Evolutionary conservation across 2,888 invertebrate species (phyloP), one percentile per base, ranked within the genome.

Genomic region (Paralinhomoeus sp.): DNA sequence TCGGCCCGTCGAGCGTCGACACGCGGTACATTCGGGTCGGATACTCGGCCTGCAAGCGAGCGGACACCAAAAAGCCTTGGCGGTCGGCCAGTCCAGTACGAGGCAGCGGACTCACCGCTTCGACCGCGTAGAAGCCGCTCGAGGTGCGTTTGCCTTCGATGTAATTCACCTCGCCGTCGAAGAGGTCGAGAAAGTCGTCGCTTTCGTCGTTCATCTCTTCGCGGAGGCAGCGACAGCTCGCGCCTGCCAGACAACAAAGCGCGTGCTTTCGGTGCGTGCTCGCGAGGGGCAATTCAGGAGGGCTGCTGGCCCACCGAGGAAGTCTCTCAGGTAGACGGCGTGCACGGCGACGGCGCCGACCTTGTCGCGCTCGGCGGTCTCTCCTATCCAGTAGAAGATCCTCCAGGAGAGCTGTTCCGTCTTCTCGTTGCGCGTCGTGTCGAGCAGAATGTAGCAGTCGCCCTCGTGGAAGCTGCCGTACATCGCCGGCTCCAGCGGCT

Each of bases 371-470:
- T 64, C 54, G 3, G 57, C 51, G 40, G 83, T 78, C 48, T 78
- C 80, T 31, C 97, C 97, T 57, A 99, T 97, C 97, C 93, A 97
- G 66, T 91, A 99, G 68, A 78, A 97, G 57, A 99, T 99, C 55
- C 84, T 78, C 85, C 93, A 93, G 44, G 74, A 73, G 7, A 91
- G 67, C n/a, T 79, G 78, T 15, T 81, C 64, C n/a, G 48, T 48
- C 1, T 51, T 42, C 31, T 54, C 52, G 44, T 49, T 41, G 2
- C 43, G 42, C 2, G 51, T 53, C 9, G 57, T 55, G 36, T 55
- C 55, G 36, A 59, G 47, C 2, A 99, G 73, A 54, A 99, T 91
- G 65, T 99, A 99, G 64, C 93, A 93, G 64, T 99, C 97, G 18
- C 55, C 93, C 66, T 93, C 89, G 62, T 91, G 99, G 68, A 99